These are phyloP conservation scores for Lepisosteus oculatus DNA, from an alignment of 2,113 vertebrate genomes.

Conservation along the genomic window DNA sequence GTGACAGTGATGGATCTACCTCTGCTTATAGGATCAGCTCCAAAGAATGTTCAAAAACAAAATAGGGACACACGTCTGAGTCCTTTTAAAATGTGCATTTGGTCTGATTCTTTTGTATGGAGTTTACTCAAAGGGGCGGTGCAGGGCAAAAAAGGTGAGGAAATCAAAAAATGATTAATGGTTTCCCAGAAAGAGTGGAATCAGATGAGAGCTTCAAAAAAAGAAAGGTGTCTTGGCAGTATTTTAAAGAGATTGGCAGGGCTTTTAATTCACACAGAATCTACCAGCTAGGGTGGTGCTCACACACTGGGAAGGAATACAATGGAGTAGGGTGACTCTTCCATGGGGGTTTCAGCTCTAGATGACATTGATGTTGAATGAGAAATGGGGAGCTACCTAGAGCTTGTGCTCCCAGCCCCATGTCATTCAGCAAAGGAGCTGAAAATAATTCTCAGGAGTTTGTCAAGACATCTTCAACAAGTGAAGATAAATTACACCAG, in stretches of 20 bases:
- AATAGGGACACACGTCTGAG: conserved; percentile 24
- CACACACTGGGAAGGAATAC: conserved; percentile 24
- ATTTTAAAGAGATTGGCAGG: conserved; percentile 7
- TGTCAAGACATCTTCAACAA: conserved; percentile 67
- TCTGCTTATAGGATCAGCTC: conserved; percentile 48
- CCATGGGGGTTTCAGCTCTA: conserved; percentile 11
- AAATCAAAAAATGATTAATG: conserved; percentile 65
- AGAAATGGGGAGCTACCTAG: conserved; percentile 1
- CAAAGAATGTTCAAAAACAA: conserved; percentile 40
- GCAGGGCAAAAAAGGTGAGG: conserved; percentile 39
- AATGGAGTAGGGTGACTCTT: conserved; percentile 49
- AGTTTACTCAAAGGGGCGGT: conserved; percentile 34
- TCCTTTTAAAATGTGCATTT: conserved; percentile 15
- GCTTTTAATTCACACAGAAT: conserved; percentile 26
- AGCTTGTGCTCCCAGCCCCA: conserved; percentile 35
- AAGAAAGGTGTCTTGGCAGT: conserved; percentile 28
- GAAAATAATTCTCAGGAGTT: conserved; percentile 62
- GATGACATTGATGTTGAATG: conserved; percentile 10
- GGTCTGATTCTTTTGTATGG: conserved; percentile 44
- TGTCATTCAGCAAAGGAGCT: conserved; percentile 39
- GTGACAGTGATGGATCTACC: conserved; percentile 72
- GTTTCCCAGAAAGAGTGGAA: conserved; percentile 18
- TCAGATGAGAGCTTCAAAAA: conserved; percentile 19
- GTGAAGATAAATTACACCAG: conserved; percentile 69
- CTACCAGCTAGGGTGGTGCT: conserved; percentile 32